Evolutionary conservation across 2,888 invertebrate genomes (phyloP).

Genomic region (Napeogenes inachia): DNA sequence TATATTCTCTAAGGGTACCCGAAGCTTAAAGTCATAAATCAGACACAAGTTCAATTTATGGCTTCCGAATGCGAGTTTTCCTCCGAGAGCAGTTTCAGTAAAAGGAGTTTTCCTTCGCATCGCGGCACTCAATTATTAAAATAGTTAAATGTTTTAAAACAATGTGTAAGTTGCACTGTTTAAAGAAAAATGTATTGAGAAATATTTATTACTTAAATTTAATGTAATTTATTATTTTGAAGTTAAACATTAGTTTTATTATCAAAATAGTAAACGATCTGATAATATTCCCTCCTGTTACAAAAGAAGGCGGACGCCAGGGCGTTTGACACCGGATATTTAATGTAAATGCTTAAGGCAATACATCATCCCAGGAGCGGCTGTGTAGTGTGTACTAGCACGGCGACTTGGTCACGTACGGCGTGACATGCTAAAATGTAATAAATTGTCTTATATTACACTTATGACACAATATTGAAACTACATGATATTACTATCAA

Average conservation of each 20-base stretch:
- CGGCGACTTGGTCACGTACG: neutral
- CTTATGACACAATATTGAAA: too few relatives aligned
- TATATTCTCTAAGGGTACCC: slow-evolving; percentile 13
- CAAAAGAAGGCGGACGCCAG: slow-evolving; percentile 15
- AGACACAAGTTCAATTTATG: slow-evolving; percentile 26
- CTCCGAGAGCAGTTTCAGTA: slow-evolving; percentile 13
- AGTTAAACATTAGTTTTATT: too few relatives aligned
- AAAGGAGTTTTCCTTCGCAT: slow-evolving; percentile 5
- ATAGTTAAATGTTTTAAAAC: neutral
- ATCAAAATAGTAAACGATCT: too few relatives aligned
- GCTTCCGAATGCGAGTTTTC: slow-evolving; percentile 14
- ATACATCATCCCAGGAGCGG: neutral
- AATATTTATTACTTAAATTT: too few relatives aligned
- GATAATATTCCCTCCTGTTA: too few relatives aligned
- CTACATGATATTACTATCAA: too few relatives aligned
- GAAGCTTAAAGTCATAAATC: slow-evolving; percentile 21
- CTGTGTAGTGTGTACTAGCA: neutral
- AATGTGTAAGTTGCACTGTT: neutral
- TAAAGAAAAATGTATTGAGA: too few relatives aligned
- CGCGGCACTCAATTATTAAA: neutral
- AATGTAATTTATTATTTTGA: too few relatives aligned
- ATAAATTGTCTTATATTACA: too few relatives aligned
- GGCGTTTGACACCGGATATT: slow-evolving; percentile 46
- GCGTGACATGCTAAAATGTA: too few relatives aligned
- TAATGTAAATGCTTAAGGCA: slow-evolving; percentile 40